Evolutionary conservation across 2,113 vertebrate genomes (phyloP), one percentile per base, ranked within the genome.

Genomic region (Serinus canaria): DNA sequence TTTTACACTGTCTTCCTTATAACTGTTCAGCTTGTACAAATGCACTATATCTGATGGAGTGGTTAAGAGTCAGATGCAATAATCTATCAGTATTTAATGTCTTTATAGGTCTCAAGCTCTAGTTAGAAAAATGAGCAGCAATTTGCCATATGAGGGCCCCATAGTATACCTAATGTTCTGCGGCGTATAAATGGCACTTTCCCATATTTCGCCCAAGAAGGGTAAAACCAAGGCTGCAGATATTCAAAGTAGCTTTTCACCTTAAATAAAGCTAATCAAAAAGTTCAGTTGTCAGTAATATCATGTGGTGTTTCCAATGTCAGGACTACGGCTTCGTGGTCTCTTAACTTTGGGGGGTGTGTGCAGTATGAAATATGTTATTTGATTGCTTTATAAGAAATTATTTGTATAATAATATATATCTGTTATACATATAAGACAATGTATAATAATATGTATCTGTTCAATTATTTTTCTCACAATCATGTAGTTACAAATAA

Each of bases 1-100:
- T 80, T 92, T 94, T 90, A 88, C 19, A 27, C 67, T 19, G 7
- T 55, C 49, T 92, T 44, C 17, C 31, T 74, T 25, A 79, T 39
- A 78, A 35, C 44, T 78, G 35, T 82, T 96, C 86, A 79, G 53
- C 46, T 87, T 89, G 49, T 75, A 70, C 39, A 84, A 94, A 89
- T 74, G 69, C 10, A 83, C 12, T 83, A 43, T 59, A 69, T 73
- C 41, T 79, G 53, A 83, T 69, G 70, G 87, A 93, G 84, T 72
- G 24, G 35, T 22, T 35, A 44, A 56, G 43, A 87, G 33, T 69
- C 46, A 92, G 79, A 89, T 73, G 25, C 39, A 77, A 20, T 86
- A 47, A 77, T 92, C 39, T 56, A 72, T 74, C 64, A 73, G 46
- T n/a, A 59, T 22, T 52, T 83, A 44, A 76, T 58, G n/a, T 44